Evolutionary conservation across 1,140 invertebrate species (phyloP), one percentile per base, ranked within the genome.

Genomic region (Trichoplusia ni): DNA sequence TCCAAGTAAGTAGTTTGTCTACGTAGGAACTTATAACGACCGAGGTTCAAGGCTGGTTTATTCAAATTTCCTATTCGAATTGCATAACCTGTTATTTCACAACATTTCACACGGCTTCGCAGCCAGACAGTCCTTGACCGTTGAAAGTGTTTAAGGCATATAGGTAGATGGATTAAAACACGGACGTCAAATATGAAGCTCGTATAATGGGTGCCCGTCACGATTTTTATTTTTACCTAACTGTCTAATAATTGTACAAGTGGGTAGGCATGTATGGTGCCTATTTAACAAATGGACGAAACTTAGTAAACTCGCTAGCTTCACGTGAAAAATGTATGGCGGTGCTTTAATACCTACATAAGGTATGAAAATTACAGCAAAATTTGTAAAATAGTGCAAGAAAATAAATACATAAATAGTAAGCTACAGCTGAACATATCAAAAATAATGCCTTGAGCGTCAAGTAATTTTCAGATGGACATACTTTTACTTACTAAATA

Each of bases 81-180:
- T 60, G 42, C 27, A 47, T 60, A 60, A 60, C 56, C 42, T 25
- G 56, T 60, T 60, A 47, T 60, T 60, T 47, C 42, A 60, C 56
- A 60, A 60, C 42, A 47, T 60, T 60, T 60, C 56, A 59, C 56
- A 59, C 29, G 40, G 19, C 11, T 47, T 11, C 16, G 27, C 9
- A 25, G 27, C 42, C 29, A 47, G 56, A 60, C 56, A 47, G 56
- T 13, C 56, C 56, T 47, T 60, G 56, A 60, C 56, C 42, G 42
- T 60, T 60, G 37, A 60, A 60, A 44, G 40, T 60, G 42, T 46
- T 46, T 51, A 33, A 59, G 18, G 37, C 53, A 40, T 18, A 35
- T 51, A 59, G 18, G 37, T 38, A 40, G 29, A 35, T 51, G 44
- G 13, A 58, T 58, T 19, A 29, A 58, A 33, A 18, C 11, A 42